These are phyloP conservation scores for Urocolius indicus DNA, from an alignment of 2,113 vertebrate species.

Conservation along the genomic window DNA sequence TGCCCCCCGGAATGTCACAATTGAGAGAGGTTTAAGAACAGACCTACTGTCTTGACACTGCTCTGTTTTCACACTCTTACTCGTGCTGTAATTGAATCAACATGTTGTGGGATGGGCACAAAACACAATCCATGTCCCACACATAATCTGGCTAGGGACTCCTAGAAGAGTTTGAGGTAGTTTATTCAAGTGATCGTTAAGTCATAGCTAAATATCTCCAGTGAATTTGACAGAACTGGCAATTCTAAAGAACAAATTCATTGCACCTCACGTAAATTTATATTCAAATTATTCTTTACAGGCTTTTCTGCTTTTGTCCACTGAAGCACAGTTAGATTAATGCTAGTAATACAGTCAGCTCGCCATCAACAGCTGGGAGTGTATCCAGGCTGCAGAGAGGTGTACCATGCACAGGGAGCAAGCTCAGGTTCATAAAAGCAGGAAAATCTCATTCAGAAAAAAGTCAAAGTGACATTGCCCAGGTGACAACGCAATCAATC, in stretches of 20 bases:
- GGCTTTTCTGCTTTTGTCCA: neutral
- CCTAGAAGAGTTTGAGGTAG: neutral
- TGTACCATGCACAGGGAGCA: accelerated
- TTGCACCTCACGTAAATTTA: neutral
- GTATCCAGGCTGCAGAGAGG: neutral
- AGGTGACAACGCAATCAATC: neutral
- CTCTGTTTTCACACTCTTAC: neutral
- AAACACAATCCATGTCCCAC: neutral
- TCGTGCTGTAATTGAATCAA: neutral
- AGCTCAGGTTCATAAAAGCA: neutral
- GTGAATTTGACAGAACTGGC: neutral
- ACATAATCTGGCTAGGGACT: neutral
- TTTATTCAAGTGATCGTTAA: neutral
- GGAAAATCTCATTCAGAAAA: neutral
- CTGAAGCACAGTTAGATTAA: neutral
- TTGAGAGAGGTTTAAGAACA: neutral
- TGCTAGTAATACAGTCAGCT: neutral
- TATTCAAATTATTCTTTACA: neutral
- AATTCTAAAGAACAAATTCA: neutral
- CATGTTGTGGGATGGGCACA: neutral
- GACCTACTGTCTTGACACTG: neutral
- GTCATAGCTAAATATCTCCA: neutral
- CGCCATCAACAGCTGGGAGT: neutral
- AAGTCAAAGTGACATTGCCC: neutral
- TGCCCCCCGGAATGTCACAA: neutral